Base-by-base conservation (phyloP, 2,888 invertebrate genomes). In the Himalopsyche japonica region DNA sequence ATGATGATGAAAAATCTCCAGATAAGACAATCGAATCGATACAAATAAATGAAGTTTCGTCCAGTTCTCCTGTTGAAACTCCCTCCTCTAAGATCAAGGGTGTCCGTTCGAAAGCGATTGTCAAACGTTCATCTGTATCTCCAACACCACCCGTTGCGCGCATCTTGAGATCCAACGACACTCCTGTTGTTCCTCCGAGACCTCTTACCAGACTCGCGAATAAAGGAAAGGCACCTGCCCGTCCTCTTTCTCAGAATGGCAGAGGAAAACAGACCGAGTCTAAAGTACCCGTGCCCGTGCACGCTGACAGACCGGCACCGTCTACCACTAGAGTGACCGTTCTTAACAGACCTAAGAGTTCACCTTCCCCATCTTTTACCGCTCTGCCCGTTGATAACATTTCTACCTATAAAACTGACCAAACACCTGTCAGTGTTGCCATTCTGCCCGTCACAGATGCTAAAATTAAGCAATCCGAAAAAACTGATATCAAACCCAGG, bases 21-120 rank as follows among this genome's bases (percentile, higher is more conserved):
- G 81, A 84, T 43, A 34, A 70, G 30, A 48, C 83, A 7, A 78
- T 81, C 10, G 90, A 89, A 85, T 89, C 92, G 48, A 94, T 95
- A 76, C 95, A 95, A 90, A 95, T 95, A 87, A 93, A 95, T 89
- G 95, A 95, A 89, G 93, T 95, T 24, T 94, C 94, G 0, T 94
- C 95, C 0, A 94, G 94, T 88, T 93, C 93, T 76, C 92, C 92
- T 10, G 91, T 92, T n/a, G 91, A 92, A 70, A 90, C 88, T 0
- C 90, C 92, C 76, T 1, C 27, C 4, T 88, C 89, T 10, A 88
- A 89, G 5, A 85, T 89, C 5, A 90, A 91, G 80, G 90, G 89
- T 0, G 89, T 91, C 0, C 89, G 89, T 0, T 88, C 88, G 3
- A 89, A 89, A 18, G 83, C 87, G 27, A 82, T 85, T 1, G 76